Evolutionary conservation across 2,113 vertebrate species (phyloP), one percentile per base, ranked within the genome.

Genomic region (Carassius gibelio): DNA sequence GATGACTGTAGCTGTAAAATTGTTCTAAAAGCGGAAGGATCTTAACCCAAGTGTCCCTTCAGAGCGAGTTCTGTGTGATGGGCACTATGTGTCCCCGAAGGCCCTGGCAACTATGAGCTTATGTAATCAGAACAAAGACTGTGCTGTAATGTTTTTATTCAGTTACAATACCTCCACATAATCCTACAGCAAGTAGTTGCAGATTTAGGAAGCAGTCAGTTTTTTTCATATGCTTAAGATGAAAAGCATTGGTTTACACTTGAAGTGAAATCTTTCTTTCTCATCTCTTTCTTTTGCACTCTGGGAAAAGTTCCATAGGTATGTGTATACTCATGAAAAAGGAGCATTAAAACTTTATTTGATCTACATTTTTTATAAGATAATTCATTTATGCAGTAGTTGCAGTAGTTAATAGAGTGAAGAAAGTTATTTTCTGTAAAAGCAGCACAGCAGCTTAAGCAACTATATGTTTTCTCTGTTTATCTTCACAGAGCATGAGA

Each of bases 91-190:
- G 74, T 82, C 79, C 66, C 62, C 61, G 62, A 76, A 72, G 52
- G 50, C 21, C 38, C 38, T 26, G n/a, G 61, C 42, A 83, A 82
- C 17, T 79, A 36, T 62, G n/a, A 82, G 71, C 17, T 84, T 87
- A 78, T 38, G 23, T 82, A 88, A 87, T 57, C 62, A 66, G 82
- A 55, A 71, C 42, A 78, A 72, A 68, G 82, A 42, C 42, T 77
- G 62, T 64, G 48, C n/a, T 1, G 15, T 61, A 57, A 61, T 71
- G 21, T 74, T 23, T n/a, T 83, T 26, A 26, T 82, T 78, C 55
- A 66, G 59, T 34, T 68, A 57, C 59, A 76, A 59, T 71, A 81
- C 21, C 38, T 34, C 77, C 11, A 66, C 21, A 30, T 48, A 84
- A 74, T 75, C 21, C 48, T 84, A 77, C 19, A 23, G 30, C 62